Base-by-base conservation (phyloP, 2,888 invertebrate genomes). In the Ophion slaviceki region DNA sequence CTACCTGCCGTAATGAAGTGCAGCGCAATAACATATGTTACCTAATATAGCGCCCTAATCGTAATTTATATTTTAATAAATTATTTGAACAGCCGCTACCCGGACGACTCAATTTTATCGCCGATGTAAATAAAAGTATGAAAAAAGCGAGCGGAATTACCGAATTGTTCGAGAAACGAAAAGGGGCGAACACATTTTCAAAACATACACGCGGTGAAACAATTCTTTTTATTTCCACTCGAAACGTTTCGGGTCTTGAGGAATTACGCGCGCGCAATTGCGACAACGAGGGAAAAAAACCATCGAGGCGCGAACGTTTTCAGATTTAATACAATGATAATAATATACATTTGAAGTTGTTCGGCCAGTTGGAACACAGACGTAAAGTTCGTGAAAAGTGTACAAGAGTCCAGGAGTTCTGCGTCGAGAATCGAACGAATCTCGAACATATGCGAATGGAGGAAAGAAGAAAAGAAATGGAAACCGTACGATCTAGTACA, bases 11-110 rank as follows among this genome's bases (percentile, higher is more conserved):
- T 32, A 57, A 64, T 36, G 7, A 17, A 61, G 20, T 62, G 64
- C 40, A 57, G 40, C 32, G 79, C 77, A 67, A 79, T 66, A 83
- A 79, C 74, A 66, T 70, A 67, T 57, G 24, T 74, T 74, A 75
- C 74, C 64, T 32, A 59, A 40, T 40, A 75, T 68, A 72, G 59
- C 53, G 36, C 32, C 79, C 61, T 75, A 62, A 62, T 84, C 40
- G 70, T 80, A 76, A 77, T 80, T 76, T 80, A 72, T 80, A 84
- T 80, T 84, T 84, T 76, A 84, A 84, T 84, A 84, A 84, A 84
- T 80, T 84, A 80, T 84, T 59, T 24, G 11, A 84, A 59, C 59
- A 61, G 47, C 71, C 45, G 24, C 24, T 20, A 53, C 3, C 5
- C 53, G 14, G 53, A 70, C 68, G 36, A 32, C 3, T n/a, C n/a